Percentiles rank a stretch among this genome's conserved stretches.
phyloP scores from a whole-genome alignment of 2,888 invertebrate genomes.

The Spodoptera littoralis region DNA sequence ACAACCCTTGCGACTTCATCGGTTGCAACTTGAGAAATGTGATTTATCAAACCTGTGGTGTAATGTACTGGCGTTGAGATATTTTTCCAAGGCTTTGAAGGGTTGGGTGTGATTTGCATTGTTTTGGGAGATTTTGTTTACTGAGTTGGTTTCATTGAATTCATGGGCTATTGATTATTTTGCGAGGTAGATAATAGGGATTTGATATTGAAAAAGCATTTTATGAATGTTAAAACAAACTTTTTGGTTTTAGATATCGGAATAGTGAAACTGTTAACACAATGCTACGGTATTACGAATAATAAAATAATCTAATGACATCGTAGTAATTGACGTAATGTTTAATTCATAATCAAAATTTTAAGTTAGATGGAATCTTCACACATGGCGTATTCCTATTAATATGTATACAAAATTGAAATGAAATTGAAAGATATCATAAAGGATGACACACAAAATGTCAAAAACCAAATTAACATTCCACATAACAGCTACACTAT shows the following conservation, averaged over 20 bases:
- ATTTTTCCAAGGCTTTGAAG: conserved; percentile 14
- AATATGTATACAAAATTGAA: conserved; percentile 38
- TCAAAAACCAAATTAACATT: conserved; percentile 43
- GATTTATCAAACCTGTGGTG: conserved; percentile 66
- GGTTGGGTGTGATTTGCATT: conserved; percentile 9
- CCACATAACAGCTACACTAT: background rate
- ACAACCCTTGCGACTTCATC: conserved; percentile 71
- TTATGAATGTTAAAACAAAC: too few relatives aligned
- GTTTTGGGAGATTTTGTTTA: background rate
- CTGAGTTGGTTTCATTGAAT: too few relatives aligned
- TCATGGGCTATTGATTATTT: too few relatives aligned
- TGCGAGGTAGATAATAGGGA: too few relatives aligned
- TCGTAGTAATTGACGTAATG: too few relatives aligned
- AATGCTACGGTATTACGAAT: too few relatives aligned
- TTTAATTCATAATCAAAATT: too few relatives aligned
- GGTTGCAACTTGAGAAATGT: conserved; percentile 65
- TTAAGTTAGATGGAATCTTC: too few relatives aligned
- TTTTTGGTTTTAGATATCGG: too few relatives aligned
- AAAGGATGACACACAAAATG: conserved; percentile 69
- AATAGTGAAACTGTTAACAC: too few relatives aligned
- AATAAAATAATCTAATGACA: too few relatives aligned
- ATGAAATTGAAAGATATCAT: conserved; percentile 59
- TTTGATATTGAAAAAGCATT: too few relatives aligned
- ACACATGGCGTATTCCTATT: conserved; percentile 15
- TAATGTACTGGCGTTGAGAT: conserved; percentile 37